Evolutionary conservation across 2,888 invertebrate species (phyloP), one percentile per base, ranked within the genome.

Genomic region (Lepidochitona cinerea): DNA sequence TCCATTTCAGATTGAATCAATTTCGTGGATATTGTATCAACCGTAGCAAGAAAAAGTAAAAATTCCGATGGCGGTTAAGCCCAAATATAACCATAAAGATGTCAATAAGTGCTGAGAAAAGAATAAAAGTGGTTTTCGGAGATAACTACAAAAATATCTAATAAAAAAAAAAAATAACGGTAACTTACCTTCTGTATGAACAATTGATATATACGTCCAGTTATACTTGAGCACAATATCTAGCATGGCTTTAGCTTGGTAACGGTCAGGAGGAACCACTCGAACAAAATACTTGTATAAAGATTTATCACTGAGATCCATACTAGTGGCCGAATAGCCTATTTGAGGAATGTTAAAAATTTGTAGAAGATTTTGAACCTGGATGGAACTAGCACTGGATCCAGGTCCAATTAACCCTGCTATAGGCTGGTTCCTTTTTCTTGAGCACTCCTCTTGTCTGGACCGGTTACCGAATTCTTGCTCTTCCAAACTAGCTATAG

Each of bases 141-240:
- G n/a, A n/a, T n/a, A n/a, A n/a, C n/a, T n/a, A n/a, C n/a, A n/a
- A n/a, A n/a, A n/a, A n/a, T n/a, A n/a, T n/a, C n/a, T n/a, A n/a
- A n/a, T n/a, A n/a, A n/a, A n/a, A n/a, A 41, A 49, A 49, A n/a
- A 2, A 4, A 49, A 7, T 5, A 49, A 5, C 23, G 3, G 49
- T 49, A n/a, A 78, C 92, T 92, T 88, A 94, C 95, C 95, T 87
- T 95, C 94, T 1, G 94, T 94, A 88, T 95, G 94, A 65, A 95
- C 93, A 26, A 94, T 94, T 59, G 94, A 94, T 53, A 95, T 94
- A 89, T 95, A 95, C 9, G 94, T 95, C 95, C 95, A 95, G 89
- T 94, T 94, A 78, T 85, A 89, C 32, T 82, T 73, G 5, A 81
- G 65, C 4, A 90, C 85, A 1, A 90, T 79, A 85, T 95, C 94